Conservation (phyloP, 2,113 vertebrate species). For the Dendropsophus ebraccatus region DNA sequence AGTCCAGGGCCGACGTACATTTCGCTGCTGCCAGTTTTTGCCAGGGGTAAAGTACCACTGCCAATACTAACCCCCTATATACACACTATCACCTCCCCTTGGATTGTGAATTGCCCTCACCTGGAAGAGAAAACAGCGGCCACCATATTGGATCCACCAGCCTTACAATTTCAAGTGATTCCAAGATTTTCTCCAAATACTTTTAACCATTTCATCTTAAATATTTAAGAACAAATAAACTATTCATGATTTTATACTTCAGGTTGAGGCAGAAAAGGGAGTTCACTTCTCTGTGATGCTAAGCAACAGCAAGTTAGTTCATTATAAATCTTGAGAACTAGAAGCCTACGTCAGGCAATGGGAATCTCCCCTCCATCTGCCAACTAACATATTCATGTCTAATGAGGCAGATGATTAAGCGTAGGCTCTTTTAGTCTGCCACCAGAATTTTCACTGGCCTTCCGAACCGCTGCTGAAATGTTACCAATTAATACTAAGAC, state of each 20-base stretch:
- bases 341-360: neutral
- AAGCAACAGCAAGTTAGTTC: constrained; percentile 15
- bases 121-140: too few species aligned
- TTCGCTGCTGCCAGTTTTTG: too few species aligned
- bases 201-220: neutral
- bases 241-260: neutral
- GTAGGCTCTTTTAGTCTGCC: constrained; percentile 14
- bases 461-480: neutral
- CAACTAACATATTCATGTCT: constrained; percentile 34
- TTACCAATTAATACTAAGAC: constrained; percentile 39
- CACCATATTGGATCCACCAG: too few species aligned
- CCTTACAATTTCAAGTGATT: too few species aligned
- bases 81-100: too few species aligned
- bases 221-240: neutral
- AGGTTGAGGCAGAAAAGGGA: neutral
- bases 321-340: constrained; percentile 14
- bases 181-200: too few species aligned
- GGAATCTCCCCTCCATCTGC: constrained; percentile 24
- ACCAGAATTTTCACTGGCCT: neutral
- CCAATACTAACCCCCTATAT: too few species aligned
- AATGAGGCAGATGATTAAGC: constrained; percentile 50
- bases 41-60: too few species aligned
- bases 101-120: too few species aligned
- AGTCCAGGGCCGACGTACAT: too few species aligned
- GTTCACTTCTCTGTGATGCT: neutral